Percentiles rank a stretch among this genome's conserved stretches.
These are phyloP conservation scores for Phalacrocorax aristotelis DNA, from an alignment of 2,113 vertebrate species.

Conservation along the genomic window DNA sequence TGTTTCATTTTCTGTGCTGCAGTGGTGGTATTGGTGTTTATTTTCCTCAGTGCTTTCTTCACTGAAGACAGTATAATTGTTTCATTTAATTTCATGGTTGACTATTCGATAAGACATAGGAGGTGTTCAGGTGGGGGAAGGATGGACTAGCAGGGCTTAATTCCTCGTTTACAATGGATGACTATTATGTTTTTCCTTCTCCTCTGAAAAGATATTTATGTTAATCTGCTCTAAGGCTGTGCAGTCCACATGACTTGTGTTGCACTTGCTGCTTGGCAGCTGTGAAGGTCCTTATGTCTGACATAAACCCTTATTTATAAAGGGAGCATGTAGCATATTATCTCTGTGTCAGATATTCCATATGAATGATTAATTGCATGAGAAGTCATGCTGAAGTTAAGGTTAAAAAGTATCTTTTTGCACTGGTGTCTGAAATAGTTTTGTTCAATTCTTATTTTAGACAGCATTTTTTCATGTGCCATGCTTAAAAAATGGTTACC, in stretches of 20 bases:
- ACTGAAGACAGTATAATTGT: neutral
- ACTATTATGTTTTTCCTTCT: neutral
- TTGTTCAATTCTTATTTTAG: neutral
- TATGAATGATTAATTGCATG: neutral
- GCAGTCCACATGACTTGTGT: neutral
- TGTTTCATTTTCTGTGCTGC: neutral
- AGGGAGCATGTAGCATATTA: neutral
- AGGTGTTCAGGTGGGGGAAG: neutral
- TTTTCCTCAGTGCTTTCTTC: neutral
- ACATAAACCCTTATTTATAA: neutral
- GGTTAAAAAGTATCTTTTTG: neutral
- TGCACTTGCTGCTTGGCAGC: neutral
- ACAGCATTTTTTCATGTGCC: neutral
- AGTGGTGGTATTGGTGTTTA: neutral
- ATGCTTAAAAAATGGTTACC: neutral
- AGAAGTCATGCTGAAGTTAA: neutral
- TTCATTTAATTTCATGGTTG: neutral
- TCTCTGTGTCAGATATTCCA: neutral
- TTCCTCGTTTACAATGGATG: neutral
- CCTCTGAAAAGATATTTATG: neutral
- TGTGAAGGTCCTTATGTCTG: neutral
- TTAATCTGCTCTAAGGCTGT: neutral
- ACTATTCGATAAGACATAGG: neutral
- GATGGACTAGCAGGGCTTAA: neutral
- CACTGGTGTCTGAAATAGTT: neutral